phyloP scores from a whole-genome alignment of 2,113 vertebrate species.

The Macquaria australasica region DNA sequence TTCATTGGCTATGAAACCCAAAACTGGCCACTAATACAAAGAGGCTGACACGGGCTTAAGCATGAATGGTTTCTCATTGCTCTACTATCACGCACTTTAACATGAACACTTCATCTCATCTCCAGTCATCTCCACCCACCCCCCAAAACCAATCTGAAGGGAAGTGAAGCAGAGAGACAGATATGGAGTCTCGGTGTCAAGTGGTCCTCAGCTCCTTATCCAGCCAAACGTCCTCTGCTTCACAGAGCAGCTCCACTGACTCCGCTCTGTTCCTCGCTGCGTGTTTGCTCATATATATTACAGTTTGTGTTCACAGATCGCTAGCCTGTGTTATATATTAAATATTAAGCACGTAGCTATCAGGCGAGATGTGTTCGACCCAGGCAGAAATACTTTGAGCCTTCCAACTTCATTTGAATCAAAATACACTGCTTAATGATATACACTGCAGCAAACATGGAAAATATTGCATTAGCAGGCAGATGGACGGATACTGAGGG shows the following conservation, averaged over 20 bases:
- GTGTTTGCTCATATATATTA: constrained; percentile 70
- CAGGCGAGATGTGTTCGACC: constrained; percentile 28
- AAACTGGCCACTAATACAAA: neutral
- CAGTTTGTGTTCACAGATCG: constrained; percentile 59
- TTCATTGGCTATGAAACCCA: neutral
- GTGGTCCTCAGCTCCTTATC: constrained; percentile 38
- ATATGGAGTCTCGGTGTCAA: constrained; percentile 43
- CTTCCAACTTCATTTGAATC: constrained; percentile 57
- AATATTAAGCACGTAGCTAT: constrained; percentile 64
- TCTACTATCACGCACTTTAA: constrained; percentile 18
- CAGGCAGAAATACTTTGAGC: constrained; percentile 35
- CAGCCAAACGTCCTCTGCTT: constrained; percentile 33
- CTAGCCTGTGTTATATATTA: constrained; percentile 44
- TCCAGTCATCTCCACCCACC: constrained; percentile 13
- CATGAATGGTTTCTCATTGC: constrained; percentile 29
- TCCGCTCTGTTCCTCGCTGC: neutral
- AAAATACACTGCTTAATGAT: constrained; percentile 47
- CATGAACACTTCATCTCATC: constrained; percentile 38
- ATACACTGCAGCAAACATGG: constrained; percentile 11
- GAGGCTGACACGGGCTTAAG: neutral
- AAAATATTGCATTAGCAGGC: constrained; percentile 10
- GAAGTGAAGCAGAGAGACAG: constrained; percentile 30
- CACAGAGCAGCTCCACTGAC: constrained; percentile 34
- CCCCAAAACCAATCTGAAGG: constrained; percentile 10
- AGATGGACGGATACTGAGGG: neutral